Base-by-base conservation (phyloP, 2,797 vertebrate species). In the Galaxias olidus region DNA sequence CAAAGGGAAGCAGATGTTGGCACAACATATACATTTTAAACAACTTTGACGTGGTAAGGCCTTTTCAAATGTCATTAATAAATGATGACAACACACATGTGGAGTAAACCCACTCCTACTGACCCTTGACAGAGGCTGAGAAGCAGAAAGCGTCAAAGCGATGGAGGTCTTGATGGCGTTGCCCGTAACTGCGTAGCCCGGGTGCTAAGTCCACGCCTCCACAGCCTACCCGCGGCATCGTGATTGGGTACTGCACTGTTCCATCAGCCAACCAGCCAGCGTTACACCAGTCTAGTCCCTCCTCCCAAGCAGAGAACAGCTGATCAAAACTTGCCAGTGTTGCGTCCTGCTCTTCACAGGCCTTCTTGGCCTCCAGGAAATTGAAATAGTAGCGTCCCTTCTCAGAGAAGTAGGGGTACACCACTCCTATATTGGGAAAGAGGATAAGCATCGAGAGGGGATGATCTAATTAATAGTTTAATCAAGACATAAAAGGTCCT, bases 251-350 rank as follows among this genome's bases (percentile, higher is more conserved):
- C 76, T 95, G 96, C 17, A 94, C 96, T 0, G 95, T 94, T 52
- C 94, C 95, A 0, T 98, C 97, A 0, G 90, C 91, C 81, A 98
- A 78, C 97, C 96, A 98, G 66, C 96, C 96, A 0, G 95, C 95
- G 0, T 95, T 98, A 72, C 96, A 98, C 96, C 97, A 98, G 83
- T 98, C 93, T 1, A 98, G 83, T 1, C 95, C 95, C 10, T 96
- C 94, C 14, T 92, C 91, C 95, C 96, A 98, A 7, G 93, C 92
- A 41, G 86, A 64, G 80, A 93, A 96, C 13, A 98, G 92, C 92
- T 98, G 96, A 77, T 95, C 90, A 9, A 96, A 96, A 0, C 91
- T 94, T 40, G 96, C 95, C 10, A 98, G 87, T 43, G 89, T 80
- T 0, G 95, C 90, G 0, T 89, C 95, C 76, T 98, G 96, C 18